Evolutionary conservation across 2,797 vertebrate species (phyloP).

Genomic region (Peromyscus attwateri): DNA sequence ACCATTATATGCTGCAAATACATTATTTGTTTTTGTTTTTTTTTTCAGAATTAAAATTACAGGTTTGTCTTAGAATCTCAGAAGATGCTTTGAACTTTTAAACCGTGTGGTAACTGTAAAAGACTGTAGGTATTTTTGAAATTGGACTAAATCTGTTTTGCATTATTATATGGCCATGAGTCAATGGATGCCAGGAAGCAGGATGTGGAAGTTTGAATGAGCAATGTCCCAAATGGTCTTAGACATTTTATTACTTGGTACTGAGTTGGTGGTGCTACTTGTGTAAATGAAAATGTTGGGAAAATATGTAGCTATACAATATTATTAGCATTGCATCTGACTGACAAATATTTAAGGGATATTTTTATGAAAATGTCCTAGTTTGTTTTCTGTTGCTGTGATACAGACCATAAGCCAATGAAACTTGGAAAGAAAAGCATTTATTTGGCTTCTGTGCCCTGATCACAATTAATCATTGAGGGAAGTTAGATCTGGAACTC

Average conservation of each 20-base stretch:
- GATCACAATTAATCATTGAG: not conserved
- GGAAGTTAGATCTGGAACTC: not conserved
- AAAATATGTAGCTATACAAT: slow-evolving; percentile 58
- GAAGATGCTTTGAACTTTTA: not conserved
- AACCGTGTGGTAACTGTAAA: not conserved
- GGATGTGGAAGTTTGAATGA: not conserved
- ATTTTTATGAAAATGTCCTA: not conserved
- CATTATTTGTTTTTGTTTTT: not conserved
- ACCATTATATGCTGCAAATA: not conserved
- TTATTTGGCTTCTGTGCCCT: not conserved
- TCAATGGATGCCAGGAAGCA: not conserved
- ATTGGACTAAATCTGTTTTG: not conserved
- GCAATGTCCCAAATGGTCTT: not conserved
- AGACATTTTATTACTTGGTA: not conserved
- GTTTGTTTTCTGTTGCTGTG: not conserved
- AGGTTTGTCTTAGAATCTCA: not conserved
- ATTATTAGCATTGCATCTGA: not conserved
- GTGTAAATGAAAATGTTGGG: slow-evolving; percentile 58
- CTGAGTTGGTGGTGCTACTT: slow-evolving; percentile 13
- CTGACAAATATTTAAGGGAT: not conserved
- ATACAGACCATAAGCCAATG: not conserved
- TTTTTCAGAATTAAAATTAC: not conserved
- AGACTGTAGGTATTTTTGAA: not conserved
- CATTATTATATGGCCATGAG: not conserved
- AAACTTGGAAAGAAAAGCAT: not conserved